Evolutionary conservation across 1,140 invertebrate species (phyloP).

Genomic region (Procambarus clarkii): DNA sequence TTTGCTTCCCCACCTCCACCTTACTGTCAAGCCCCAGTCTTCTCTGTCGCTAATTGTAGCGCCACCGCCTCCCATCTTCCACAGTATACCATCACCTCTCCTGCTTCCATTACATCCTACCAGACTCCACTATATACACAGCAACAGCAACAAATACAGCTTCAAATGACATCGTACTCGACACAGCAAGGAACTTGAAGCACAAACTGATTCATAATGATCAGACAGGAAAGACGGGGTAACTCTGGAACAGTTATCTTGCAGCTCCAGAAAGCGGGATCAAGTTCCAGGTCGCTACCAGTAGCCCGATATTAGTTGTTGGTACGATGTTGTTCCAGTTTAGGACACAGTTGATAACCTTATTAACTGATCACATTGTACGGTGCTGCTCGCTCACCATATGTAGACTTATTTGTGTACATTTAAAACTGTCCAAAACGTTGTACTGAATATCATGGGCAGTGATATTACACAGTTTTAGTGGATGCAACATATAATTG

Average conservation of each 20-base stretch:
- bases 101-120: conserved; percentile 10
- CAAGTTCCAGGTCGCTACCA: neutral
- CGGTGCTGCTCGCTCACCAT: neutral
- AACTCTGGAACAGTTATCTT: conserved; percentile 45
- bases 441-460: neutral
- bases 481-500: neutral
- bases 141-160: conserved; percentile 6
- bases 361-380: neutral
- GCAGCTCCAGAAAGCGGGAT: neutral
- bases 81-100: conserved; percentile 30
- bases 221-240: conserved; percentile 18
- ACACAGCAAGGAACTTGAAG: conserved; percentile 52
- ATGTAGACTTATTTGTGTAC: neutral
- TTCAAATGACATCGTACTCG: conserved; percentile 5
- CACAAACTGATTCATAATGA: neutral
- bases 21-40: conserved; percentile 19
- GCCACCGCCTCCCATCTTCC: neutral
- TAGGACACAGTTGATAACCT: neutral
- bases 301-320: neutral
- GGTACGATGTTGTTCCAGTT: neutral
- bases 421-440: neutral
- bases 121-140: neutral
- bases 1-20: conserved; percentile 26
- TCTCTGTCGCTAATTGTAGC: neutral
- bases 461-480: too few species aligned